phyloP scores from a whole-genome alignment of 2,888 invertebrate genomes.

The Nebria salina region DNA sequence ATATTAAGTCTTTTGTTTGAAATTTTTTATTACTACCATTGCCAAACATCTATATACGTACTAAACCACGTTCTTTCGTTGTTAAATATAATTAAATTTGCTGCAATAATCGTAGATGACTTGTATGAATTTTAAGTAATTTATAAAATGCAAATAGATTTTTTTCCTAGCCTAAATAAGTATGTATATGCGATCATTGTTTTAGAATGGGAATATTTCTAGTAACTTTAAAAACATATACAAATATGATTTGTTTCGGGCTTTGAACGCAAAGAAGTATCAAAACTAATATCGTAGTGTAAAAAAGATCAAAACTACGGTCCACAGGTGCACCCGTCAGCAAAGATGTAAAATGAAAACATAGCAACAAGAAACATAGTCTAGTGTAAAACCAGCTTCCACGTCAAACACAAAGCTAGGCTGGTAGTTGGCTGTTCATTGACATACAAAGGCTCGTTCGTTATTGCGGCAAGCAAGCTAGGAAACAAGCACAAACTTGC shows the following conservation, averaged over 20 bases:
- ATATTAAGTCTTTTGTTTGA: not conserved
- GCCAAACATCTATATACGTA: no score
- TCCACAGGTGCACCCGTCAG: slow-evolving; percentile 29
- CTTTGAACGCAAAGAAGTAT: not conserved
- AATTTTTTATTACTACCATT: not conserved
- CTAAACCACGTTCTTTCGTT: no score
- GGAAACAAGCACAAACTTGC: not conserved
- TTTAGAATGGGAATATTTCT: no score
- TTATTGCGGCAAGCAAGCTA: slow-evolving; percentile 2
- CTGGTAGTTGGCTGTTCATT: slow-evolving; percentile 24
- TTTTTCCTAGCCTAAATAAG: no score
- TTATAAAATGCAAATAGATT: no score
- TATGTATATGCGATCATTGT: no score
- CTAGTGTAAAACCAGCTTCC: slow-evolving; percentile 41
- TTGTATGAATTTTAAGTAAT: no score
- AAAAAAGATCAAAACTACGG: slow-evolving; percentile 31
- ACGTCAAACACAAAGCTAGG: slow-evolving; percentile 40
- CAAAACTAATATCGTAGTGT: not conserved
- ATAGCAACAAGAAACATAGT: slow-evolving; percentile 19
- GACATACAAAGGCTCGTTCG: slow-evolving; percentile 31
- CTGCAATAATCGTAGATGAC: no score
- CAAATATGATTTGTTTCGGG: no score
- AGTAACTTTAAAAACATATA: no score
- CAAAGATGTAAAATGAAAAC: slow-evolving; percentile 29
- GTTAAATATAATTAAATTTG: no score